Conservation (phyloP, 2,113 vertebrate genomes). For the Agelaius tricolor region DNA sequence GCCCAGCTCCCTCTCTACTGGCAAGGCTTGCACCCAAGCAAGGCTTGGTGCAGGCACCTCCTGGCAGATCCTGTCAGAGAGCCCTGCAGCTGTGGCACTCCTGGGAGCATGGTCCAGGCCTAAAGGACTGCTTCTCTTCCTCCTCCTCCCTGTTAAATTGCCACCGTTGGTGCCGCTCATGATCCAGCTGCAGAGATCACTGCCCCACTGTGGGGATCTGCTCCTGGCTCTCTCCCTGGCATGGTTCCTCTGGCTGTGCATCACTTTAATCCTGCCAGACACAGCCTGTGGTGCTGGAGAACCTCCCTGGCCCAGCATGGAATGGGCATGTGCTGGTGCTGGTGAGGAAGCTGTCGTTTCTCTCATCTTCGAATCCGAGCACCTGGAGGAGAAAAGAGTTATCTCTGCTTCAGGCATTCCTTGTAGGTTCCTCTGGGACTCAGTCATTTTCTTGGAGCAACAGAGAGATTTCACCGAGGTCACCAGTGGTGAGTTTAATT, state of each 20-base stretch:
- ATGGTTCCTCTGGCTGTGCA: neutral
- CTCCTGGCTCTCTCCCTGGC: neutral
- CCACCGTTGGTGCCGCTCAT: neutral
- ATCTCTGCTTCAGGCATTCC: neutral
- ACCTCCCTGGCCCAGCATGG: neutral
- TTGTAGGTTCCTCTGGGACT: neutral
- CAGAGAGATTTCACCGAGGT: neutral
- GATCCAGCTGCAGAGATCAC: neutral
- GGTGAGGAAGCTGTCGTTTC: fast-evolving
- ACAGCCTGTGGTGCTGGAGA: neutral
- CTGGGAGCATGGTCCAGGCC: neutral
- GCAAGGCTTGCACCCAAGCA: neutral
- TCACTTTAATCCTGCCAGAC: neutral
- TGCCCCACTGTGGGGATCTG: neutral
- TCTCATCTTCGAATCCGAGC: neutral
- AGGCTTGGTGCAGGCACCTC: neutral
- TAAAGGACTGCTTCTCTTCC: neutral
- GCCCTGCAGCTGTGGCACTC: neutral
- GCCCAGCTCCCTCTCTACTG: neutral
- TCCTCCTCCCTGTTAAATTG: neutral
- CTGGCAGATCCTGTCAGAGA: neutral
- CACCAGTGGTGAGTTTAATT: neutral
- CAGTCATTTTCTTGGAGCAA: constrained; percentile 67
- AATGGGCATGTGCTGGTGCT: neutral
- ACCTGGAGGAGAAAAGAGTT: neutral